Evolutionary conservation across 2,888 invertebrate genomes (phyloP), one percentile per base, ranked within the genome.

Genomic region (Cyclophora punctaria): DNA sequence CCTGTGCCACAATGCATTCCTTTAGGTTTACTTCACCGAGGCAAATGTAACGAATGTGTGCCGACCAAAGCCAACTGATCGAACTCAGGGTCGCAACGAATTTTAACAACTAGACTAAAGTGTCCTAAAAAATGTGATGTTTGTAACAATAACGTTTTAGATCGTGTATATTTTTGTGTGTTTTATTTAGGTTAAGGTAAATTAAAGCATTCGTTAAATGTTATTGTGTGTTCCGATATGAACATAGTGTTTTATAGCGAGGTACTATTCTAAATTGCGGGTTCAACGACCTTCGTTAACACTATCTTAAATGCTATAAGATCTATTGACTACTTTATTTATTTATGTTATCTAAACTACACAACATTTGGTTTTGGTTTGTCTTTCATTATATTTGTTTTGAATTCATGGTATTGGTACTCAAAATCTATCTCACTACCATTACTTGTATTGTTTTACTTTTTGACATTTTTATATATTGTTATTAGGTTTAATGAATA

Each of bases 131-230:
- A 83, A 73, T 88, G 87, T 88, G 87, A 87, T 88, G 85, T 84
- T 76, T 77, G 77, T 81, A 83, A 87, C 87, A 86, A 87, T 87
- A 87, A 87, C 78, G 78, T 85, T 85, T 85, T 81, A 83, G 82
- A 85, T 80, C 53, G 76, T 75, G 75, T 83, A 82, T 87, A 86
- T 86, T 86, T 87, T 87, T 84, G 83, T 87, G 86, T 83, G 81
- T 86, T 81, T 59, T 86, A 80, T 81, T 80, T 80, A 82, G 78
- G 68, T 70, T 86, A 85, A 81, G 83, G 66, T 73, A 69, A 66
- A 67, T 66, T 58, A 59, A 66, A 58, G 80, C 84, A 74, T 85
- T 83, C 82, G 87, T 75, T 64, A 84, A 83, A 83, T 86, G 86
- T 87, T 86, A 79, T 72, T 62, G 63, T 72, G 73, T 73, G 66